A percentile compares a stretch with the other conserved stretches of the same genome.
Conservation (phyloP, 2,113 vertebrate genomes). For the Psammodynastes pulverulentus region DNA sequence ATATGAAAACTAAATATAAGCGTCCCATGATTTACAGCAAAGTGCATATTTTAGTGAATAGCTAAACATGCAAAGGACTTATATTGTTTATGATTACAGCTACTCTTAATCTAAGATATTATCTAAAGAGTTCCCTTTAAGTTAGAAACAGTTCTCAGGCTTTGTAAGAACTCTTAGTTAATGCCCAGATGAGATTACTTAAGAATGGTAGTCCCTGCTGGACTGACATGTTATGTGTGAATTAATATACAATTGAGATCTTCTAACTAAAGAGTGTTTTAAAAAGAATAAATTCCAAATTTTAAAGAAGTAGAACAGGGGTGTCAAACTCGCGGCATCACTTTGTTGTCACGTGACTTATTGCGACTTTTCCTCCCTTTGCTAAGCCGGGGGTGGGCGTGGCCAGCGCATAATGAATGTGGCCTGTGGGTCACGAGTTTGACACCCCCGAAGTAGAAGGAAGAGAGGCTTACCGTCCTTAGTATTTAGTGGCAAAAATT, state of each 20-base stretch:
- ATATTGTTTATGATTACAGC: background rate
- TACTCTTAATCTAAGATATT: background rate
- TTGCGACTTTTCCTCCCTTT: too few relatives aligned
- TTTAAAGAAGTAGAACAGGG: background rate
- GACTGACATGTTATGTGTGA: background rate
- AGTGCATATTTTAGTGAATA: constrained; percentile 67
- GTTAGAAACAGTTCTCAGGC: background rate
- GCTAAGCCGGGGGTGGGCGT: too few relatives aligned
- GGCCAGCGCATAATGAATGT: too few relatives aligned
- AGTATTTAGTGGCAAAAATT: background rate
- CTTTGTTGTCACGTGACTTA: too few relatives aligned
- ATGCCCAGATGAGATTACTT: background rate
- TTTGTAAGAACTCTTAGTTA: background rate
- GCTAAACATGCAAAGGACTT: constrained; percentile 37
- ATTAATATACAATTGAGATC: background rate
- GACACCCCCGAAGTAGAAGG: background rate
- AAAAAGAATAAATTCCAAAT: background rate
- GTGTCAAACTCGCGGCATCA: too few relatives aligned
- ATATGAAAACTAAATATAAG: constrained; percentile 49
- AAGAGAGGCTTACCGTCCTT: background rate
- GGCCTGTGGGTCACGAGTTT: too few relatives aligned
- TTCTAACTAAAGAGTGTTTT: background rate
- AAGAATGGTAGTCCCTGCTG: background rate
- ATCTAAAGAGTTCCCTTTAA: background rate
- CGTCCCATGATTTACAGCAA: constrained; percentile 38